Evolutionary conservation across 2,888 invertebrate genomes (phyloP), one percentile per base, ranked within the genome.

Genomic region (Malthinus flaveolus): DNA sequence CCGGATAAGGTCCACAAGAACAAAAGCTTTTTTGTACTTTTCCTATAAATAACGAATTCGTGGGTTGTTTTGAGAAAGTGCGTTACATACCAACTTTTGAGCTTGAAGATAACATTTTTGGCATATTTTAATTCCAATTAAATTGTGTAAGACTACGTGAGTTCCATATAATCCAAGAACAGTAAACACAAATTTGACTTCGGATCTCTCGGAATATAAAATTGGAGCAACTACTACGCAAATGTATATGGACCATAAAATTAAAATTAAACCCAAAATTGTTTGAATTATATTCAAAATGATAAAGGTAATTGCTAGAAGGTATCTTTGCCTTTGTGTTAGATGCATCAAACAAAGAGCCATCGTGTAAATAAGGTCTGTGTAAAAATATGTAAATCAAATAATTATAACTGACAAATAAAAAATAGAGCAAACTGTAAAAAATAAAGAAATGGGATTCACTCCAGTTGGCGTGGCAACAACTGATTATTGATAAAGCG

Each of bases 161-260:
- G 72, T 70, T 3, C 78, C 78, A 59, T 72, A 78, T 55, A 79
- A 70, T 32, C 70, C 75, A 44, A 74, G 75, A 12, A 77, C 75
- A 1, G 71, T 69, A 65, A 78, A 79, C 23, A 76, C 76, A 59
- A 78, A 79, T 55, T 68, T 51, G 13, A 79, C 71, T 70, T 79
- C 78, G 0, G 77, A 69, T 50, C 73, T 73, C 67, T 79, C 79
- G 3, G 76, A 71, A 55, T 72, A 74, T n/a, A 79, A 59, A 63
- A 74, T 66, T 46, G 77, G 76, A 3, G 77, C 69, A 36, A 78
- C 68, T 23, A 68, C 62, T 34, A 73, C 51, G 45, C 71, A 74
- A 13, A 79, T 67, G 54, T 78, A 79, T 13, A 75, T 54, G 0
- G 79, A 74, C 46, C 73, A 69, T 32, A 66, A 69, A 15, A 74